Base-by-base conservation (phyloP, 2,797 vertebrate species). In the Malacoctenus gilli region DNA sequence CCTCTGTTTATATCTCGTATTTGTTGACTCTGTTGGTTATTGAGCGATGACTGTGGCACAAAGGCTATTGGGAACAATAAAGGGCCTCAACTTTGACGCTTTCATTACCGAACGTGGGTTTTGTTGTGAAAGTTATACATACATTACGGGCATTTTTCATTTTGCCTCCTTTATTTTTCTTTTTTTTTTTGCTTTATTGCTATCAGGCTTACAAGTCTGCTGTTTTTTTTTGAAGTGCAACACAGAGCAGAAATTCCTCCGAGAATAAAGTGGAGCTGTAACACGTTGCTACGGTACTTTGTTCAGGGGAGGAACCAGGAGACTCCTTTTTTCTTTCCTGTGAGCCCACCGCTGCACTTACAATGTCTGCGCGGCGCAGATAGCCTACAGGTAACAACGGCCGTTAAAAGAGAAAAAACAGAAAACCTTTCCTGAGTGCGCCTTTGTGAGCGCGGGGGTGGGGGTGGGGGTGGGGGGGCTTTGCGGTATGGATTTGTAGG, bases 1-100 rank as follows among this genome's bases (percentile, higher is more conserved):
- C 74, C 73, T 82, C 80, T 85, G 80, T 88, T 87, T 86, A 85
- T 84, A 83, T 67, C 84, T 76, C 10, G 12, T 67, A 68, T 89
- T 85, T 88, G 87, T 89, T 85, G 88, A 87, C 85, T 88, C 75
- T 75, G 84, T 82, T 81, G 81, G 82, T 90, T 88, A 89, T 89
- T 88, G 87, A 87, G 77, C 74, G 63, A 74, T 47, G 77, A 71
- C 80, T 67, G 75, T 60, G 74, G 69, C 76, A 83, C 81, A 84
- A 77, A 81, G 65, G 78, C 75, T 74, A 72, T 44, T 42, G 80
- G 81, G 83, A 87, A 87, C 83, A 89, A 89, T 72, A 69, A 66
- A 63, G 22, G 67, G 55, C 47, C 58, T 63, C 11, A 65, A 77
- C 81, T 87, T 81, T 88, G 82, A 87, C 75, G 81, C 83, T 86